Base-by-base conservation (phyloP, 2,888 invertebrate genomes). In the Microctonus aethiopoides region DNA sequence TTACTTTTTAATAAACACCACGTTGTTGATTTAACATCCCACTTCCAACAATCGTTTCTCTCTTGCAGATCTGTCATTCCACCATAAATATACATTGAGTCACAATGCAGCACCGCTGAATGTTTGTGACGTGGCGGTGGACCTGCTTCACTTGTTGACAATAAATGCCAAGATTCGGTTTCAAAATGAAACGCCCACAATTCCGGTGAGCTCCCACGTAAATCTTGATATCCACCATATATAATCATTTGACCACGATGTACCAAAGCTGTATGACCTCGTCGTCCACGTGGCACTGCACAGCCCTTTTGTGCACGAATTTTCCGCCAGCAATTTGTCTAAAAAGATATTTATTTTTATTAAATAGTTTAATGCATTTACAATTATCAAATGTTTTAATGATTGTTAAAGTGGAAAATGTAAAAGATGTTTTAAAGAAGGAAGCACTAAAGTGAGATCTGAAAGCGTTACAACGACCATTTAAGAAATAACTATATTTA, bases 141-240 rank as follows among this genome's bases (percentile, higher is more conserved):
- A 1, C 85, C 85, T 62, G 85, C 87, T 80, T 83, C 88, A 83
- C 81, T 86, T 26, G 85, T 67, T 16, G 70, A 70, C 36, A 91
- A 81, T 67, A 92, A 83, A 80, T 94, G 94, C 95, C 95, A 95
- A 22, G 92, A 91, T 87, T 94, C 93, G n/a, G 93, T 91, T 81
- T 94, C 94, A 76, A 95, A 94, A 86, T 94, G 93, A 83, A 94
- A 96, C 2, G 92, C 93, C 96, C 96, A 96, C 5, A 96, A 87
- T 84, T 96, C 95, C 65, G 92, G 91, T 20, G 93, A 93, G 54
- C 95, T 95, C 7, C 96, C 96, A 67, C 92, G 89, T 72, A 95
- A 87, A 84, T 96, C 96, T 82, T 93, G 92, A 87, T 95, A 96
- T 4, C 96, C 96, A 5, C 96, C 96, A 86, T 95, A 96, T 75